Base-by-base conservation (phyloP, 2,797 vertebrate species). In the Melanotaenia maccullochi region DNA sequence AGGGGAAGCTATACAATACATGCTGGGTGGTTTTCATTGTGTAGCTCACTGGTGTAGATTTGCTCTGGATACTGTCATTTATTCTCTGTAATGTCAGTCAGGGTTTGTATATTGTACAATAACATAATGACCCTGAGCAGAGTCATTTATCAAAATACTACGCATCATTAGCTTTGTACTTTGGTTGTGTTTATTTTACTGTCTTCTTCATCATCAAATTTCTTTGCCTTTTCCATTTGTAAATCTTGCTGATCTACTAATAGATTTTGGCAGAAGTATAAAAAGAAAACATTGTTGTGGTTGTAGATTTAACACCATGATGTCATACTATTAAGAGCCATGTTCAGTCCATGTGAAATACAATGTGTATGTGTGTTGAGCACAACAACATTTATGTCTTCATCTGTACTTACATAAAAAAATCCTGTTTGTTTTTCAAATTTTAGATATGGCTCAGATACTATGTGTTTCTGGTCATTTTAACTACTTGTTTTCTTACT, bases 241-340 rank as follows among this genome's bases (percentile, higher is more conserved):
- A 44, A 44, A 44, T 5, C 18, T 22, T 58, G 56, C 9, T 33
- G 18, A 32, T 11, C 4, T 32, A n/a, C 28, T 7, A 32, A 13
- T 51, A 64, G n/a, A 24, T 64, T 51, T 36, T 25, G 32, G 9
- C 6, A 33, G 13, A 14, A 35, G 32, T 35, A 51, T 51, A 25
- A 35, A 61, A 61, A 54, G 38, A 55, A 70, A 60, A 54, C 20
- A 30, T 35, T 20, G 35, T 14, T 60, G n/a, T 33, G 20, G 28
- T 18, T 42, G 16, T 25, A 22, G 22, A 2, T 32, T 32, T 24
- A 70, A 70, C 18, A 61, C 18, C 36, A 66, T 22, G 52, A 14
- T 42, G 52, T 9, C 47, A 64, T 52, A 64, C 44, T 55, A 60
- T 38, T 60, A 38, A 14, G 32, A 20, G 22, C 42, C 16, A 16